Evolutionary conservation across 2,113 vertebrate genomes (phyloP), one percentile per base, ranked within the genome.

Genomic region (Zosterops japonicus): DNA sequence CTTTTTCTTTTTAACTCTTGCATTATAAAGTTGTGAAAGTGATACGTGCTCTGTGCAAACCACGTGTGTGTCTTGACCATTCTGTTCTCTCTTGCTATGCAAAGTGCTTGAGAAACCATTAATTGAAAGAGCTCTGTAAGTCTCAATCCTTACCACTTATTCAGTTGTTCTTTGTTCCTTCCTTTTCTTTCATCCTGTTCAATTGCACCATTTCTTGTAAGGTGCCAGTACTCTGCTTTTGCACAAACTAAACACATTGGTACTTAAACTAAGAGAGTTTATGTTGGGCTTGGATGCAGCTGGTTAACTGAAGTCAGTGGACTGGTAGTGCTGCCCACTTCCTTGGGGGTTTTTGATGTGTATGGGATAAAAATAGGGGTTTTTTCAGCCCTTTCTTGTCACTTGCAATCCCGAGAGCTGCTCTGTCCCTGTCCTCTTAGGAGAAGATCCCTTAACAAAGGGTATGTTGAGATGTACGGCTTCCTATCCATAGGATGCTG

Each of bases 331-430:
- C 47, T 87, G 23, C 15, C 24, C 5, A 27, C 39, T 76, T 79
- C 60, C 49, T 53, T 88, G n/a, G 5, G 31, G 6, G 1, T 46
- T 86, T 83, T 42, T 83, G 21, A 42, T 69, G 13, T 2, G 0
- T 49, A 5, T n/a, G 14, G 3, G 33, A 44, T 81, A 22, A 77
- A 80, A 63, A 1, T 5, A 39, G 3, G 1, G 1, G 0, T 14
- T 63, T 84, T 63, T 76, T 33, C 22, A 50, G 3, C 36, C 20
- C 8, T n/a, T 89, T 85, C 33, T 77, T 77, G 20, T 77, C 12
- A 21, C 17, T 83, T 89, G 46, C 36, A 41, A 11, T 86, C 42
- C 17, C 0, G 3, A 80, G 15, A 88, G 36, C 41, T 91, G 35
- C 46, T 83, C 35, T 83, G 31, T 57, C 21, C 3, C 17, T 46